These are phyloP conservation scores for Macaria notata DNA, from an alignment of 2,888 invertebrate genomes.

Conservation along the genomic window DNA sequence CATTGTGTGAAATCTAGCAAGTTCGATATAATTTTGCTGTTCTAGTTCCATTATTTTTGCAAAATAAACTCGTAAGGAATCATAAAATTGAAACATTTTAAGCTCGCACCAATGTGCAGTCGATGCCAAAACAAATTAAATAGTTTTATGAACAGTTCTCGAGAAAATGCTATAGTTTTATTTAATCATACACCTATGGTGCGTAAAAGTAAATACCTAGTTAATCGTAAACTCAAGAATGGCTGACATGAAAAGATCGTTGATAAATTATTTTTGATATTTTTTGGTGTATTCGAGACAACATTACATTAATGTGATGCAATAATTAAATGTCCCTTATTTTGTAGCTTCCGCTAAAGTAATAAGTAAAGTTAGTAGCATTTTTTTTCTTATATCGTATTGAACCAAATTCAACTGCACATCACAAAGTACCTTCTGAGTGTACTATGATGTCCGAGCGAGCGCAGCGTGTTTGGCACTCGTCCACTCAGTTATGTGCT, in stretches of 20 bases:
- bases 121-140: constrained; percentile 7
- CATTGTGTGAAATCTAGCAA: background rate
- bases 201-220: constrained; percentile 3
- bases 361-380: too few relatives aligned
- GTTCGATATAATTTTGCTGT: background rate
- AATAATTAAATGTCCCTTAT: background rate
- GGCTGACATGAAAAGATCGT: background rate
- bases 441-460: too few relatives aligned
- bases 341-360: too few relatives aligned
- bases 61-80: background rate
- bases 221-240: background rate
- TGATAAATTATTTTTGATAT: background rate
- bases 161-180: constrained; percentile 24
- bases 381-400: too few relatives aligned
- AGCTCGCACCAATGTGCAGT: background rate
- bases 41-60: background rate
- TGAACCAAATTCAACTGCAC: too few relatives aligned
- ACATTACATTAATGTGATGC: background rate
- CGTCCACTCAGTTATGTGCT: too few relatives aligned
- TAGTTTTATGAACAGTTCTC: constrained; percentile 14
- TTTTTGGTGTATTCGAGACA: background rate
- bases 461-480: too few relatives aligned
- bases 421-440: too few relatives aligned
- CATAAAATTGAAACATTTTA: constrained; percentile 1
- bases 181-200: constrained; percentile 28